Evolutionary conservation across 2,888 invertebrate genomes (phyloP).

Genomic region (Eugnorisma glareosa): DNA sequence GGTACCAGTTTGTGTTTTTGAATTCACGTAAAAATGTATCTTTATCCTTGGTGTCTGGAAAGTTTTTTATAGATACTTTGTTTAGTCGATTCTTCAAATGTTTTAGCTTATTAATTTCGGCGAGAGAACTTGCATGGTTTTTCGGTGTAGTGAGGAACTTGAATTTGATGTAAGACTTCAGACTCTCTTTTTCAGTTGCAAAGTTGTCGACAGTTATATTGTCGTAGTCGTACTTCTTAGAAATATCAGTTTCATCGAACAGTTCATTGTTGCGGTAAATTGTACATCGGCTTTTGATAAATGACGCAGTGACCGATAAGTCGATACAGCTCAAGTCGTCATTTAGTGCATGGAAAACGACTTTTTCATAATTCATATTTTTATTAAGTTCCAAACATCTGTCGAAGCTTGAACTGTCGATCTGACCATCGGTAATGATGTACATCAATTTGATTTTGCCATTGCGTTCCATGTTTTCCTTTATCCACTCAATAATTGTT

Average conservation of each 20-base stretch:
- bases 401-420: background rate
- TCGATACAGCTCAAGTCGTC: slow-evolving; percentile 13
- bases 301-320: slow-evolving; percentile 63
- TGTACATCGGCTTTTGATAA: slow-evolving; percentile 57
- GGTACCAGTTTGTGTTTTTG: slow-evolving; percentile 68
- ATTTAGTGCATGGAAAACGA: slow-evolving; percentile 29
- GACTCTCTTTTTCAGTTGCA: slow-evolving; percentile 63
- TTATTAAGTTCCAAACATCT: slow-evolving; percentile 30
- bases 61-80: background rate
- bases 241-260: slow-evolving; percentile 68
- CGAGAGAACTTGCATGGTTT: slow-evolving; percentile 58
- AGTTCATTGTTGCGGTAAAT: slow-evolving; percentile 60
- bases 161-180: slow-evolving; percentile 73
- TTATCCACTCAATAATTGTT: slow-evolving; percentile 40
- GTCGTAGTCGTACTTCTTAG: slow-evolving; percentile 70
- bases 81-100: slow-evolving; percentile 30
- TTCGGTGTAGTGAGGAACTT: slow-evolving; percentile 68
- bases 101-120: slow-evolving; percentile 60
- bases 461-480: background rate
- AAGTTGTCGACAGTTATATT: slow-evolving; percentile 69
- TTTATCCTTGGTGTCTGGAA: slow-evolving; percentile 24
- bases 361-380: slow-evolving; percentile 36
- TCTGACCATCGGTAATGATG: slow-evolving; percentile 37
- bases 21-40: slow-evolving; percentile 24
- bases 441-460: slow-evolving; percentile 39